These are phyloP conservation scores for Aphidoletes aphidimyza DNA, from an alignment of 2,888 invertebrate genomes.

Conservation along the genomic window DNA sequence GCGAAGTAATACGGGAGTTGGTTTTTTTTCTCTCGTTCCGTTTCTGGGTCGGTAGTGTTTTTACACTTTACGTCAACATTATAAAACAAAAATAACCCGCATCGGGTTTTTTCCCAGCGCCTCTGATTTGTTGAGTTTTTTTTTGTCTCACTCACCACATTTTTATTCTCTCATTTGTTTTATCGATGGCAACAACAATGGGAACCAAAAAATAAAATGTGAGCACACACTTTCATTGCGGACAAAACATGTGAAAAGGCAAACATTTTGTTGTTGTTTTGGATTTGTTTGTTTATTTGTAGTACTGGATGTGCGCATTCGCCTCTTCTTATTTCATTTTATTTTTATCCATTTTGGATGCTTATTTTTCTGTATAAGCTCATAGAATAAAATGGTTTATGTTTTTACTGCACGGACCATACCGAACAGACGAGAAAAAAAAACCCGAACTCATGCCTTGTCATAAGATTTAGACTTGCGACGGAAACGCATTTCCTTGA, in stretches of 20 bases:
- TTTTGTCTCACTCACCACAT: neutral
- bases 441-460: no score
- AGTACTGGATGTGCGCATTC: neutral
- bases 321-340: neutral
- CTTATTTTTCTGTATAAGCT: neutral
- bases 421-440: no score
- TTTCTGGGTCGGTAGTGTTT: slow-evolving; percentile 14
- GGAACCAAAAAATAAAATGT: neutral
- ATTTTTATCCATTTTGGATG: neutral
- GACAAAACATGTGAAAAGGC: neutral
- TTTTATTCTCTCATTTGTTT: slow-evolving; percentile 26
- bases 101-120: neutral
- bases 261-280: neutral
- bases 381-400: slow-evolving; percentile 36
- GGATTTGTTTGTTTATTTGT: neutral
- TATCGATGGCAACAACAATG: slow-evolving; percentile 23
- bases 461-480: neutral
- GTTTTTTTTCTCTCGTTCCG: neutral
- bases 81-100: slow-evolving; percentile 11
- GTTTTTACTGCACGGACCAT: neutral
- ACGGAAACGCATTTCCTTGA: slow-evolving; percentile 18
- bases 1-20: neutral
- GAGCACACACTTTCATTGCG: neutral
- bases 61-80: neutral
- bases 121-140: neutral